Evolutionary conservation across 1,140 invertebrate species (phyloP), one percentile per base, ranked within the genome.

Genomic region (Dinoponera quadriceps): DNA sequence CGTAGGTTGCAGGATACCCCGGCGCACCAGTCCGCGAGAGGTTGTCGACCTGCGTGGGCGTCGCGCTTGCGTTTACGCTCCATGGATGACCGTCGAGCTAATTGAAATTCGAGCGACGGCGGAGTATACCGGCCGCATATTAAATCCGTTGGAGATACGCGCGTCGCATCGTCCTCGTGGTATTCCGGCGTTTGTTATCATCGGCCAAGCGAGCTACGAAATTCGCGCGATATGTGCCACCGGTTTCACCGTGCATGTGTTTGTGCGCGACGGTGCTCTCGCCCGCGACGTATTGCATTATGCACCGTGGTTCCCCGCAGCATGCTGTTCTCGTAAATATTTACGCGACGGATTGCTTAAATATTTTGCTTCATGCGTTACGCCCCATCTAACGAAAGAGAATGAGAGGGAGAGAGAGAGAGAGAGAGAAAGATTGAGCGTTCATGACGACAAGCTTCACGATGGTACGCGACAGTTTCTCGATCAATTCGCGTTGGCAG

Each of bases 1-100:
- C 22, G 44, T 57, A 84, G 74, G 27, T 62, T 38, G 65, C 65
- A 87, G 78, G 74, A 72, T 54, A 22, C 68, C 20, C 20, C 55
- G 63, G 72, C 51, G 25, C 29, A 22, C 29, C 33, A 60, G 25
- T 27, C 38, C 57, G 49, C 49, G 71, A 44, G 27, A 75, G 72
- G 57, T 75, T 65, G 63, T 78, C 48, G 54, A 83, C 68, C 72
- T 72, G 38, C 20, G 29, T 65, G 25, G 55, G 27, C 44, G 60
- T 44, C 51, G 49, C 75, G 66, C 66, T 54, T 69, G 66, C 71
- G 60, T 44, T 73, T 22, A 48, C 60, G 57, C 18, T 20, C 20
- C 3, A 9, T 14, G 18, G 9, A 51, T 25, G 25, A 11, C 2
- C 48, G 59, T 62, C 33, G 22, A 0, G 44, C 77, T 60, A 44